Conservation (phyloP, 1,140 invertebrate genomes). For the Gonatopus flavifemur region DNA sequence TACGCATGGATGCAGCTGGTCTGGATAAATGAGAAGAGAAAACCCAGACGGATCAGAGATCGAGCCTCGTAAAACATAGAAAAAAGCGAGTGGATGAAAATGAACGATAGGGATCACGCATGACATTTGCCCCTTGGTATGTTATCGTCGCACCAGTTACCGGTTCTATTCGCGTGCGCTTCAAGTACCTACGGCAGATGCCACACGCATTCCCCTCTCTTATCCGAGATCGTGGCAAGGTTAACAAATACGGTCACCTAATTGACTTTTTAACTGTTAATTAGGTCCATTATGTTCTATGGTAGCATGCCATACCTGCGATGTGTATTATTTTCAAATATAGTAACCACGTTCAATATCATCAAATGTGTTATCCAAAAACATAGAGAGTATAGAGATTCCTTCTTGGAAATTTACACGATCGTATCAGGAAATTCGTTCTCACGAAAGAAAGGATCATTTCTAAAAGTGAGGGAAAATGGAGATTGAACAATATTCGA, state of each 20-base stretch:
- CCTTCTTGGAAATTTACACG: no score
- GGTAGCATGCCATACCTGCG: no score
- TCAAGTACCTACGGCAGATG: conserved; percentile 3
- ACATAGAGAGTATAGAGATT: no score
- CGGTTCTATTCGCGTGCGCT: conserved; percentile 13
- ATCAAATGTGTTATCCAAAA: no score
- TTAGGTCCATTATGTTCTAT: conserved; percentile 31
- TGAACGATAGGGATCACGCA: background rate
- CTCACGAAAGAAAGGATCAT: no score
- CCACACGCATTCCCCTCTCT: conserved; percentile 4
- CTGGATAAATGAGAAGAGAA: conserved; percentile 4
- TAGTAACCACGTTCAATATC: no score
- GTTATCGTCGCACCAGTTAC: conserved; percentile 8
- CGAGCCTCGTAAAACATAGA: no score
- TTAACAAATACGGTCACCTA: conserved; percentile 44
- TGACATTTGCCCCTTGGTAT: conserved; percentile 17
- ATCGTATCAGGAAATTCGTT: no score
- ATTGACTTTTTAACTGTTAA: conserved; percentile 44
- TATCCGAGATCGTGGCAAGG: conserved; percentile 26
- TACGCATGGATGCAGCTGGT: conserved; percentile 18
- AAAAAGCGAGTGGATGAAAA: conserved; percentile 1
- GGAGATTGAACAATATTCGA: no score
- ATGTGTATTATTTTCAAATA: no score
- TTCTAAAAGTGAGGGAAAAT: no score
- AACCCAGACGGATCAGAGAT: background rate